A percentile compares a stretch with the other conserved stretches of the same genome.
Conservation (phyloP, 2,797 vertebrate species). For the Ceyx erithaca region DNA sequence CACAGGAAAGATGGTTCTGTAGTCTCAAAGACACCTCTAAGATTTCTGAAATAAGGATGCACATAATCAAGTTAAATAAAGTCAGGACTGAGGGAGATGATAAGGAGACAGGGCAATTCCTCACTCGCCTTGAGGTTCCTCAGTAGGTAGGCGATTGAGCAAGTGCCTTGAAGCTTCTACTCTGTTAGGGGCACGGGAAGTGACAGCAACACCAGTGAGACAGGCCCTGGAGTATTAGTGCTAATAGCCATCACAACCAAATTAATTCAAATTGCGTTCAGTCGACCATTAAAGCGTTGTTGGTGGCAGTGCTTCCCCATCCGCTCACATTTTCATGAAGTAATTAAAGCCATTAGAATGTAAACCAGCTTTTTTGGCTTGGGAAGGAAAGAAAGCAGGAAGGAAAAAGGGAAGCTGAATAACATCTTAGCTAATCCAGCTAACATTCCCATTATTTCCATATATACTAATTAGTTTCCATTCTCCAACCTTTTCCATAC, state of each 20-base stretch:
- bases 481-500: slow-evolving; percentile 32
- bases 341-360: slow-evolving; percentile 82
- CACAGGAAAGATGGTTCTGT: background rate
- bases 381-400: slow-evolving; percentile 37
- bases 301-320: slow-evolving; percentile 72
- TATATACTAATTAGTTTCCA: slow-evolving; percentile 33
- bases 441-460: slow-evolving; percentile 56
- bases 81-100: background rate
- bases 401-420: slow-evolving; percentile 62
- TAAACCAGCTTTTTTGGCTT: slow-evolving; percentile 70
- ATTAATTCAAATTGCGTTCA: slow-evolving; percentile 79
- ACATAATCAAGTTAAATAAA: background rate
- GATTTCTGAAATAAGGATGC: background rate
- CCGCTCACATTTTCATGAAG: slow-evolving; percentile 70
- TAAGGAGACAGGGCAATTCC: background rate
- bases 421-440: slow-evolving; percentile 38
- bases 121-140: background rate
- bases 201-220: slow-evolving; percentile 54
- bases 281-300: slow-evolving; percentile 69
- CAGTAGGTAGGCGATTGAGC: background rate
- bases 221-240: slow-evolving; percentile 65
- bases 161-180: slow-evolving; percentile 26
- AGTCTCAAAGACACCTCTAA: background rate
- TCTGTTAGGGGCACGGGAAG: slow-evolving; percentile 11
- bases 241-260: slow-evolving; percentile 72